Base-by-base conservation (phyloP, 2,888 invertebrate species). In the Fragum whitleyi region DNA sequence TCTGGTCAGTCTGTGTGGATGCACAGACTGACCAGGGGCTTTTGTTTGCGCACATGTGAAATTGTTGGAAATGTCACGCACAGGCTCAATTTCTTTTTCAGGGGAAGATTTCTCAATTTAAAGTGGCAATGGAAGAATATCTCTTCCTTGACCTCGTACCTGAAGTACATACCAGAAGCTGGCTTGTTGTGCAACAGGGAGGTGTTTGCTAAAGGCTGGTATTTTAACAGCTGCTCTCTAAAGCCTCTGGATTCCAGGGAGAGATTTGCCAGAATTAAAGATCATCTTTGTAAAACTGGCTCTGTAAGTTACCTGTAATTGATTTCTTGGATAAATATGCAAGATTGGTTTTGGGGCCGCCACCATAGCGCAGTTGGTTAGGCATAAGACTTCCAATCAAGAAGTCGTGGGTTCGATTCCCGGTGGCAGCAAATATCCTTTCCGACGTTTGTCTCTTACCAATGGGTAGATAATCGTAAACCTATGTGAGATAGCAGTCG, bases 221-320 rank as follows among this genome's bases (percentile, higher is more conserved):
- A 70, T 23, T 55, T 70, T 19, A 70, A 70, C 21, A 36, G 53
- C 23, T 53, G 70, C 23, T 36, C 55, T 26, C 19, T 70, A 53
- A 55, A 26, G 32, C 70, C 70, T 21, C 14, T 70, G 23, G 55
- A 55, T 36, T 70, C 55, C n/a, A 53, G 53, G 39, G 53, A 53
- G 32, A 70, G 55, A 14, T 70, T 70, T 32, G 26, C 53, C 11
- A 70, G 19, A 23, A 53, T 70, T 3, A 19, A n/a, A 28, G 36
- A 23, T 14, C 29, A 70, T 57, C 36, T 70, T 23, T 16, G 19
- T 21, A 70, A 32, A 70, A 70, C 53, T 19, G 55, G 53, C 36
- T 16, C 55, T 5, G 70, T 70, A 55, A 57, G 70, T 70, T 1
- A 28, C 1, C 16, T 16, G 65, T 32, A n/a, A n/a, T n/a, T n/a